Conservation (phyloP, 2,797 vertebrate species). For the Knipowitschia caucasica region DNA sequence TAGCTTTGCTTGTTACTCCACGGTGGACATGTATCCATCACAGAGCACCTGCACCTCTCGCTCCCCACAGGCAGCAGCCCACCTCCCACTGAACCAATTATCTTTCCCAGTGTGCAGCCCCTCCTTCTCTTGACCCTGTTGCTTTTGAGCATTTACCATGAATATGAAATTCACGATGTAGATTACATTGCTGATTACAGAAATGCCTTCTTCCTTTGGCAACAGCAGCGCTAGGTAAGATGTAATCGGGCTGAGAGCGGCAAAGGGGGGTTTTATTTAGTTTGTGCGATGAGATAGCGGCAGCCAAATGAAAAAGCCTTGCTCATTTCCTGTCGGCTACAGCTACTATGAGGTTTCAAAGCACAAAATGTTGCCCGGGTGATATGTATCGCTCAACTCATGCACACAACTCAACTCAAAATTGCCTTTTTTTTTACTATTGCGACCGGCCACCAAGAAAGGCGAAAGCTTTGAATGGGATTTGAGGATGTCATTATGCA, state of each 20-base stretch:
- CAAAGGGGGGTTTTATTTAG: constrained; percentile 69
- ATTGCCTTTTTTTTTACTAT: constrained; percentile 58
- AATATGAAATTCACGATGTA: constrained; percentile 74
- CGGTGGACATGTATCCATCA: constrained; percentile 61
- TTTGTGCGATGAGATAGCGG: constrained; percentile 68
- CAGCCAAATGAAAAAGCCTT: constrained; percentile 79
- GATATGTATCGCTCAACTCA: constrained; percentile 73
- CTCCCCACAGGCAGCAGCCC: constrained; percentile 30
- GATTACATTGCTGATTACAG: constrained; percentile 75
- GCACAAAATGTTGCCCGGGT: constrained; percentile 65
- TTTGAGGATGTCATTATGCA: constrained; percentile 41
- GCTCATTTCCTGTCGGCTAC: constrained; percentile 79
- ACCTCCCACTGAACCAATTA: constrained; percentile 70
- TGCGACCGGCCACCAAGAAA: constrained; percentile 32
- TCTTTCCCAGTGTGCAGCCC: constrained; percentile 26
- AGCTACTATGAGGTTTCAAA: constrained; percentile 60
- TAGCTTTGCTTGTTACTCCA: constrained; percentile 44
- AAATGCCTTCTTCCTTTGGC: constrained; percentile 63
- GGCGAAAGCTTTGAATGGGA: constrained; percentile 23
- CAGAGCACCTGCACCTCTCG: constrained; percentile 49
- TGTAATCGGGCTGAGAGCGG: constrained; percentile 64
- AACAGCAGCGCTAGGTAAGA: constrained; percentile 61
- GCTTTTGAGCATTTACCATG: constrained; percentile 67
- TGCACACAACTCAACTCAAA: constrained; percentile 66
- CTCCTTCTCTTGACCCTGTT: constrained; percentile 56